phyloP scores from a whole-genome alignment of 2,113 vertebrate species.

The Urocynchramus pylzowi region DNA sequence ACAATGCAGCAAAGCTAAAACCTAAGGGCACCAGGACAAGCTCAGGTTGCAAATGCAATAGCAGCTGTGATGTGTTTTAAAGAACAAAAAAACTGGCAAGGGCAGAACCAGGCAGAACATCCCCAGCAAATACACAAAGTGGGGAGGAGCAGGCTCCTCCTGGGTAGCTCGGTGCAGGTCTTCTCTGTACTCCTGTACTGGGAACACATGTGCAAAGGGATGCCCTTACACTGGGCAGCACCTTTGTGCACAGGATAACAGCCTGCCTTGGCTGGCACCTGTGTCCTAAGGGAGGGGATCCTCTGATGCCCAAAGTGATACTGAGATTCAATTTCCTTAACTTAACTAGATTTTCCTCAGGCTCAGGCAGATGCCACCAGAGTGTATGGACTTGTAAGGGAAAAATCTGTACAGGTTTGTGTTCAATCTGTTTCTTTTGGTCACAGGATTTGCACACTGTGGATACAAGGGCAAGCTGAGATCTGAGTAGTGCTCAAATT shows the following conservation, averaged over 20 bases:
- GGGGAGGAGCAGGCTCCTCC: accelerated
- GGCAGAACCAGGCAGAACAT: neutral
- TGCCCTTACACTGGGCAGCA: neutral
- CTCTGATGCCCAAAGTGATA: neutral
- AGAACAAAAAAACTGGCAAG: neutral
- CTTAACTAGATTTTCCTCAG: neutral
- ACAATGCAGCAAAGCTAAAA: neutral
- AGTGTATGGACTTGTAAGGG: neutral
- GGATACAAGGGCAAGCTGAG: neutral
- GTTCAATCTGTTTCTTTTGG: neutral
- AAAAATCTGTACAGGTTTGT: neutral
- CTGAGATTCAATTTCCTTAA: neutral
- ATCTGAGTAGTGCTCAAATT: neutral
- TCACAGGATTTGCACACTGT: neutral
- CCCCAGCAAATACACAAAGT: neutral
- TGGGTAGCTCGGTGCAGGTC: neutral
- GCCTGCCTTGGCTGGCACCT: neutral
- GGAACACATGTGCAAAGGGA: accelerated
- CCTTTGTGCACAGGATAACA: neutral
- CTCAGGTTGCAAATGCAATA: neutral
- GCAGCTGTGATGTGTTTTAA: neutral
- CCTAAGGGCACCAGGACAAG: accelerated
- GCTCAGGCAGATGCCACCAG: neutral
- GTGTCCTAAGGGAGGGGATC: neutral
- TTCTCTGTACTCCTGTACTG: accelerated